A percentile compares a stretch with the other conserved stretches of the same genome.
These are phyloP conservation scores for Distichodus sexfasciatus DNA, from an alignment of 2,797 vertebrate genomes.

Conservation along the genomic window DNA sequence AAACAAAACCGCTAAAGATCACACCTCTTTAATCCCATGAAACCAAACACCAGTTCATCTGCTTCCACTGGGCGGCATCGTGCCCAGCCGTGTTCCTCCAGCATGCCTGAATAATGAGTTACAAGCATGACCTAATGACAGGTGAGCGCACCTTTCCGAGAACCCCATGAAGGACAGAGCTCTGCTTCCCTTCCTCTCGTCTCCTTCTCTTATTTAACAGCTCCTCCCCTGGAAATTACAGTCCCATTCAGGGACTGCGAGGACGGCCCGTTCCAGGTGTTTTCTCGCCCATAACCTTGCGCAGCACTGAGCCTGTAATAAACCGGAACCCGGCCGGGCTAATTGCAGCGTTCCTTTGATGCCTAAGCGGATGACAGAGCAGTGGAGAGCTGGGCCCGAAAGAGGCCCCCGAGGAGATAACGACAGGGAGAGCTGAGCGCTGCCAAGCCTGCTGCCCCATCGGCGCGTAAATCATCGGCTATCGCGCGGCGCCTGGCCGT, in stretches of 20 bases:
- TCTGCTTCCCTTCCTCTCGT: constrained; percentile 35
- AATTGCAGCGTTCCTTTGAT: constrained; percentile 54
- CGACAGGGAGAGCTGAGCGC: constrained; percentile 33
- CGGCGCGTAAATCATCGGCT: constrained; percentile 33
- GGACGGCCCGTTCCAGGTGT: constrained; percentile 66
- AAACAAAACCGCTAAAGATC: not conserved
- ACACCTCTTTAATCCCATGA: not conserved
- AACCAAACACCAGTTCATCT: constrained; percentile 12
- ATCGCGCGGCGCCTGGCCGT: constrained; percentile 30
- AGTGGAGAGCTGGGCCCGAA: constrained; percentile 23
- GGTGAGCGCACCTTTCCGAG: constrained; percentile 44
- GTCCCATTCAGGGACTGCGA: constrained; percentile 25
- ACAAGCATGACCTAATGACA: constrained; percentile 51
- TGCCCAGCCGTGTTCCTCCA: constrained; percentile 15
- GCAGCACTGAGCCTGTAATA: constrained; percentile 42
- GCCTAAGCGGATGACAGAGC: constrained; percentile 38
- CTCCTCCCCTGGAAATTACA: constrained; percentile 65
- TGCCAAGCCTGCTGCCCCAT: constrained; percentile 5
- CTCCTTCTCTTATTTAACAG: constrained; percentile 24
- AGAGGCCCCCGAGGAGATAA: constrained; percentile 30
- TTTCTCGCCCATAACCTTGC: constrained; percentile 32
- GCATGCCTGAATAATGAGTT: constrained; percentile 63
- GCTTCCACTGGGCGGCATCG: not conserved
- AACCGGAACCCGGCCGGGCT: constrained; percentile 40
- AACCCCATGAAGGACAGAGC: constrained; percentile 38